phyloP scores from a whole-genome alignment of 2,797 vertebrate genomes.

The Schizopygopsis malacanthus region DNA sequence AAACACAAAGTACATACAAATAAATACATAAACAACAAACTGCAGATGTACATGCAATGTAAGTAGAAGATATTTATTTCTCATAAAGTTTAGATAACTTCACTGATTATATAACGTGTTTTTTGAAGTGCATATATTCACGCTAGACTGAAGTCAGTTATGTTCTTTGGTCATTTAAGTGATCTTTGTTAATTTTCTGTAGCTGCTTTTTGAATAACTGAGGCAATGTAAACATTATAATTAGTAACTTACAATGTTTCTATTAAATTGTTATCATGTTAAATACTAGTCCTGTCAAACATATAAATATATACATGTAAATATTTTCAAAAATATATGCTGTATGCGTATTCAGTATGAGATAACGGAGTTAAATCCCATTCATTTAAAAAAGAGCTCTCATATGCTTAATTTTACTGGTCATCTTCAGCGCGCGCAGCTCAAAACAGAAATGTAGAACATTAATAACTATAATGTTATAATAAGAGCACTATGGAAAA shows the following conservation, averaged over 20 bases:
- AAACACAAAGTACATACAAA: too few species aligned
- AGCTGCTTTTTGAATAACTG: neutral
- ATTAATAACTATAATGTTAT: too few species aligned
- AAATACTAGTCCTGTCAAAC: neutral
- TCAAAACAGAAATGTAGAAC: too few species aligned
- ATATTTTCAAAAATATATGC: too few species aligned
- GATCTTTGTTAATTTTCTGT: neutral
- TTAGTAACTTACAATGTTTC: neutral
- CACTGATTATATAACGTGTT: neutral
- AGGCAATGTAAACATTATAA: neutral
- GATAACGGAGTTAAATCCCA: too few species aligned
- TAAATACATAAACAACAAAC: neutral
- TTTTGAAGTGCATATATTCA: neutral
- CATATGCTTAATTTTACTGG: too few species aligned
- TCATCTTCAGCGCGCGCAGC: too few species aligned
- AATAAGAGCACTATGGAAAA: too few species aligned
- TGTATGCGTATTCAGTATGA: too few species aligned
- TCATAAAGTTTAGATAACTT: neutral
- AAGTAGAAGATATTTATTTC: neutral
- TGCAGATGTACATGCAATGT: too few species aligned
- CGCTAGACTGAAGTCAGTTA: neutral
- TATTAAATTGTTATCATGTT: neutral
- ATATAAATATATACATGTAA: too few species aligned
- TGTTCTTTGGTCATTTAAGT: neutral
- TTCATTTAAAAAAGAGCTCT: too few species aligned